Evolutionary conservation across 2,113 vertebrate genomes (phyloP).

Genomic region (Hystrix cristata): DNA sequence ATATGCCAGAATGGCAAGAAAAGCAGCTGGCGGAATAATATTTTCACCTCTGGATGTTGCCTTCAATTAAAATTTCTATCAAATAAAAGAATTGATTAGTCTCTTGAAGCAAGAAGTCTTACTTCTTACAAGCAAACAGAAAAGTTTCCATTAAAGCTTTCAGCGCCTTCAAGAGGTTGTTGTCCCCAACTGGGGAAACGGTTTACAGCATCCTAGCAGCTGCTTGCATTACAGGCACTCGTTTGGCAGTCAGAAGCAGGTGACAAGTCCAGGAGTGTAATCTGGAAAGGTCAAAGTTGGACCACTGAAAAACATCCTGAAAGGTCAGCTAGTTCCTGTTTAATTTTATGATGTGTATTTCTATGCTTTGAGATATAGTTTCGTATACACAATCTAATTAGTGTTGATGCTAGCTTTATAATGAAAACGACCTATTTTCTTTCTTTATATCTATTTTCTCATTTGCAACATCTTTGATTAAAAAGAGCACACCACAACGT

Average conservation of each 20-base stretch:
- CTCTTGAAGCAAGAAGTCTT: constrained; percentile 85
- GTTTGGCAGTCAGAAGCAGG: constrained; percentile 81
- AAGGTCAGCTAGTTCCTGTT: constrained; percentile 85
- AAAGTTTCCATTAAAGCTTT: constrained; percentile 87
- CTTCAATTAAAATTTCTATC: constrained; percentile 89
- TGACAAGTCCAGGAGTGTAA: constrained; percentile 77
- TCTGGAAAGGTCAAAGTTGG: constrained; percentile 83
- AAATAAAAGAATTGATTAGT: constrained; percentile 86
- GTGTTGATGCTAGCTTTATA: constrained; percentile 77
- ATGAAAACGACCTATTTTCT: constrained; percentile 85
- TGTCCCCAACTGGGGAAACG: constrained; percentile 79
- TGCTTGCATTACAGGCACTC: constrained; percentile 79
- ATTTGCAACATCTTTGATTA: constrained; percentile 82
- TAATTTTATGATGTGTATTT: constrained; percentile 77
- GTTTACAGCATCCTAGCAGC: constrained; percentile 77
- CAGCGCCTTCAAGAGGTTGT: constrained; percentile 84
- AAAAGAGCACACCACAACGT: constrained; percentile 55
- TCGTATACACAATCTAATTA: constrained; percentile 82
- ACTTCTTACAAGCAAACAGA: constrained; percentile 85
- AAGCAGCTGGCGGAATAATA: constrained; percentile 81
- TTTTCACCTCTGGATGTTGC: constrained; percentile 86
- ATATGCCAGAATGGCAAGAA: constrained; percentile 77
- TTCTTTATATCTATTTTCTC: constrained; percentile 78
- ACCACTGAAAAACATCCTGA: constrained; percentile 71
- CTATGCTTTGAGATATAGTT: constrained; percentile 74